These are phyloP conservation scores for Sebastes minor DNA, from an alignment of 2,797 vertebrate genomes.

Conservation along the genomic window DNA sequence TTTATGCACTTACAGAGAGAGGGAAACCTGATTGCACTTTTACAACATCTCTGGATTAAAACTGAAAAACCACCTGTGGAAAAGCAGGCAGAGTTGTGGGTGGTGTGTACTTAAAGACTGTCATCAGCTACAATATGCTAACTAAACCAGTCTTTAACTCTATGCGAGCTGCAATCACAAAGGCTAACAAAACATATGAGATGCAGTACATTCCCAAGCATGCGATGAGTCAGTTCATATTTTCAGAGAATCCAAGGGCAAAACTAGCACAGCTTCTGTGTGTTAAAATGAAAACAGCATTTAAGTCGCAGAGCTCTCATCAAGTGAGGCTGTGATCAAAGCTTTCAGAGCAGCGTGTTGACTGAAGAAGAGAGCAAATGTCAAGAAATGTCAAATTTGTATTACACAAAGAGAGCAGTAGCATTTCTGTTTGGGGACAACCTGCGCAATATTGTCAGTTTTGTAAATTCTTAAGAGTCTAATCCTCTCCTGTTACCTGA, in stretches of 20 bases:
- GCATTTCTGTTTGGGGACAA: not conserved
- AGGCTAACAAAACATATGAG: not conserved
- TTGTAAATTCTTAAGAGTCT: not conserved
- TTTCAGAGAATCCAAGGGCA: slow-evolving; percentile 21
- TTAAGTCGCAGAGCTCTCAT: slow-evolving; percentile 22
- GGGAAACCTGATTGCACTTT: slow-evolving; percentile 53
- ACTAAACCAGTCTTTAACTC: not conserved
- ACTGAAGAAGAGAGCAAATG: slow-evolving; percentile 47
- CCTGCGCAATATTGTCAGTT: not conserved
- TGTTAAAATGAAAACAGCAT: slow-evolving; percentile 37
- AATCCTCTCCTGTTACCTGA: not conserved
- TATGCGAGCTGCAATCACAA: slow-evolving; percentile 5
- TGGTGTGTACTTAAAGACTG: not conserved
- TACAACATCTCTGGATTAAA: slow-evolving; percentile 50
- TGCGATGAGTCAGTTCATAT: not conserved
- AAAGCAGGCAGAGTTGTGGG: not conserved
- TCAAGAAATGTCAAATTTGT: slow-evolving; percentile 33
- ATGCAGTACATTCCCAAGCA: not conserved
- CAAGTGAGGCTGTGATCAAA: slow-evolving; percentile 37
- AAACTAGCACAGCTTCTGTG: not conserved
- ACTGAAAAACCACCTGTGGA: slow-evolving; percentile 36
- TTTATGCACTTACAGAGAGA: slow-evolving; percentile 57
- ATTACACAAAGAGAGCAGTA: not conserved
- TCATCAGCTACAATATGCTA: slow-evolving; percentile 26
- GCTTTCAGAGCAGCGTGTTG: not conserved